These are phyloP conservation scores for Odontesthes bonariensis DNA, from an alignment of 2,113 vertebrate species.

Conservation along the genomic window DNA sequence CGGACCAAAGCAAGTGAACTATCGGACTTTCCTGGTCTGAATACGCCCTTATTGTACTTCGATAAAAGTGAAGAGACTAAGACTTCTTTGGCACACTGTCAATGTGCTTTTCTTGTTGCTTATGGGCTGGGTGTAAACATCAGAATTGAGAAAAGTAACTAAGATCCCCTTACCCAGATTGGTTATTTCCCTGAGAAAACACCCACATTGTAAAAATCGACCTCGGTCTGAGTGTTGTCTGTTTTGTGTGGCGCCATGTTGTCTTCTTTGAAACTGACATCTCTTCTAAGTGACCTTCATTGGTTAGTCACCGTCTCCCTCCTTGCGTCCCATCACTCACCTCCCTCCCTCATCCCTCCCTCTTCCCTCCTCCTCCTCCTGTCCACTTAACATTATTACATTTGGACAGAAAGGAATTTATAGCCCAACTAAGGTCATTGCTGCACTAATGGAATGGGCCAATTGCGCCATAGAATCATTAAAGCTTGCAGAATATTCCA, in stretches of 20 bases:
- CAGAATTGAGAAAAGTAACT: neutral
- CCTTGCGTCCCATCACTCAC: slow-evolving; percentile 42
- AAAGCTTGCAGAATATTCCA: slow-evolving; percentile 84
- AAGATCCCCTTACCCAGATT: neutral
- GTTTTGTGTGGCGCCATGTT: slow-evolving; percentile 46
- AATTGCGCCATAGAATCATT: slow-evolving; percentile 88
- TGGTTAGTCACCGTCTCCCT: slow-evolving; percentile 56
- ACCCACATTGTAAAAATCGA: slow-evolving; percentile 2
- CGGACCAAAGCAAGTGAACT: too few relatives aligned
- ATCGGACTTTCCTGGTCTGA: too few relatives aligned
- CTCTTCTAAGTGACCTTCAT: slow-evolving; percentile 78
- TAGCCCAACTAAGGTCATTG: slow-evolving; percentile 81
- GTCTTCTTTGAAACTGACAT: slow-evolving; percentile 55
- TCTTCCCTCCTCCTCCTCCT: slow-evolving; percentile 67
- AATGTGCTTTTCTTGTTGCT: slow-evolving; percentile 10
- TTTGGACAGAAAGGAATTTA: slow-evolving; percentile 88
- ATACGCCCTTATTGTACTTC: neutral
- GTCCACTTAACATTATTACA: slow-evolving; percentile 88
- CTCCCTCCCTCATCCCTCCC: slow-evolving; percentile 44
- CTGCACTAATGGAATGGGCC: slow-evolving; percentile 89
- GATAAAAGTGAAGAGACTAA: neutral
- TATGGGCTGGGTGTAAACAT: neutral
- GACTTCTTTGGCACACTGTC: too few relatives aligned
- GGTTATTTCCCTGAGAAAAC: slow-evolving; percentile 1
- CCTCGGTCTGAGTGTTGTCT: slow-evolving; percentile 3